Evolutionary conservation across 1,140 invertebrate species (phyloP), one percentile per base, ranked within the genome.

Genomic region (Latrodectus geometricus): DNA sequence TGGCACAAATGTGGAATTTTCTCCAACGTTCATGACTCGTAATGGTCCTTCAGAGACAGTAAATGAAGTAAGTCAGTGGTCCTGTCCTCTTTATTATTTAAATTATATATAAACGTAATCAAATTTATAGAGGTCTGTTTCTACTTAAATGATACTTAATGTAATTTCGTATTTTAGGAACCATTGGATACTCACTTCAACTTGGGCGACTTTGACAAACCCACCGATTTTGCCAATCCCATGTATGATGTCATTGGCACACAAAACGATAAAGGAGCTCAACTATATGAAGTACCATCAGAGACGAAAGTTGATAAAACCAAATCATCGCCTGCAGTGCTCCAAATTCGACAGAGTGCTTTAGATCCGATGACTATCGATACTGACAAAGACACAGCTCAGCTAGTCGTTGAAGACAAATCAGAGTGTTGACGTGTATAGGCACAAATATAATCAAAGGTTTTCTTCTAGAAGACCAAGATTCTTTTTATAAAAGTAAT

Each of bases 211-310:
- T 93, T 95, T 52, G 93, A 93, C 87, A 96, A 96, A 90, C 95
- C 94, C 76, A 93, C 96, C 77, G 97, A 98, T 91, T 98, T 98
- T 92, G 95, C 95, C 89, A 98, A 98, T 92, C 97, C 97, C 12
- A 97, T 99, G 96, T 99, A 98, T 91, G 83, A 83, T 4, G 78
- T 75, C n/a, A 89, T 92, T 86, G 78, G 88, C 61, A 72, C 77
- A 73, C 69, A 66, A 70, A 69, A 76, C 61, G 76, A 68, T 68
- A 87, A 80, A 72, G 48, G 75, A n/a, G 50, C 78, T 23, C 88
- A 82, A 8, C 76, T 90, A 90, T 93, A 90, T 92, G 94, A 90
- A 92, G 92, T 91, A 94, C 95, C 89, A 93, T 96, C 89, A 95
- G 96, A 91, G 95, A 96, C 92, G 49, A 92, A 94, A 87, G 93